phyloP scores from a whole-genome alignment of 92 coral and sea anemone genomes.

The Diadumene lineata region DNA sequence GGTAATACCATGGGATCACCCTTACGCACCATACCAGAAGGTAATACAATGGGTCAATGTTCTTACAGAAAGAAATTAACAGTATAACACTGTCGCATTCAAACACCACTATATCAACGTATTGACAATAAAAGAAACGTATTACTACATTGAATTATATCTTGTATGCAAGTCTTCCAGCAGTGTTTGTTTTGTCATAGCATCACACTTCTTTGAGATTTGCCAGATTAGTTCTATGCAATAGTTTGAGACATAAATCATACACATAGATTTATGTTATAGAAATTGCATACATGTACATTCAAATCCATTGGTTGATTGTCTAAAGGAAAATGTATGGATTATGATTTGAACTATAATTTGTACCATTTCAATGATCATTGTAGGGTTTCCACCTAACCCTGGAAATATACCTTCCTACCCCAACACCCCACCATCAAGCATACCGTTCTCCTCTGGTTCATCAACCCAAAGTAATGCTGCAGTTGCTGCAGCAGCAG shows the following conservation, averaged over 20 bases:
- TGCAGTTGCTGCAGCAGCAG: constrained; percentile 89
- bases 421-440: constrained; percentile 38
- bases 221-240: constrained; percentile 26
- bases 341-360: too few species aligned
- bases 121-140: too few species aligned
- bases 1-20: too few species aligned
- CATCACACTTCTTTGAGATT: constrained; percentile 32
- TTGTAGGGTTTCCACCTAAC: constrained; percentile 4
- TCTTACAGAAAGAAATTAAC: too few species aligned
- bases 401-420: constrained; percentile 7
- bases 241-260: constrained; percentile 32
- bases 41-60: too few species aligned
- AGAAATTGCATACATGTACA: constrained; percentile 22
- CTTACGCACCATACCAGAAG: too few species aligned
- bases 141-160: too few species aligned
- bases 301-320: background rate
- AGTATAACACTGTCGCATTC: too few species aligned
- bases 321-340: background rate
- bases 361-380: too few species aligned
- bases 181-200: constrained; percentile 11
- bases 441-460: constrained; percentile 17
- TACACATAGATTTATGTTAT: constrained; percentile 18
- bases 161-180: constrained; percentile 28
- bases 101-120: too few species aligned
- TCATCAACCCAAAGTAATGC: constrained; percentile 64